phyloP scores from a whole-genome alignment of 2,113 vertebrate species.

The Ctenomys sociabilis region DNA sequence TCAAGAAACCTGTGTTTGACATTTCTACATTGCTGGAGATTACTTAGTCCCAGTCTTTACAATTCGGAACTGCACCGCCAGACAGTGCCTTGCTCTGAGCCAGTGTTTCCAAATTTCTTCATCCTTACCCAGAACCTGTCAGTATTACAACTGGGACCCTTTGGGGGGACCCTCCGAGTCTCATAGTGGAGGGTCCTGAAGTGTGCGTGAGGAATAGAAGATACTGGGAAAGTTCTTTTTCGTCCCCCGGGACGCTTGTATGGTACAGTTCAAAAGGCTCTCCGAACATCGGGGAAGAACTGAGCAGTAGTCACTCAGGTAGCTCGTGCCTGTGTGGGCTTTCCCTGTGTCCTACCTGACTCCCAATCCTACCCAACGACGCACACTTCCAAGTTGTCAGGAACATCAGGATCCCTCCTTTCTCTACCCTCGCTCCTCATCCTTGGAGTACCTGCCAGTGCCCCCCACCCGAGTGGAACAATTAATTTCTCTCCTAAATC shows the following conservation, averaged over 20 bases:
- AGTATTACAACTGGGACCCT: no score
- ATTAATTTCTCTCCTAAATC: neutral
- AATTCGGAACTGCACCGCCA: neutral
- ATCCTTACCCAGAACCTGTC: neutral
- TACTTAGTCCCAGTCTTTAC: neutral
- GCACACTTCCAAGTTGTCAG: neutral
- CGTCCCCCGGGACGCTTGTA: neutral
- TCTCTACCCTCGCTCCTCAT: accelerated
- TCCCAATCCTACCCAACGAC: neutral
- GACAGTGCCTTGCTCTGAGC: neutral
- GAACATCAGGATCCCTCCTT: no score
- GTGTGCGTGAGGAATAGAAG: neutral
- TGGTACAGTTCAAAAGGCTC: neutral
- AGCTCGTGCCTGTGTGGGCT: neutral
- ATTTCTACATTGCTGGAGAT: neutral
- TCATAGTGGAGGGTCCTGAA: neutral
- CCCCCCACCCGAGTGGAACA: neutral
- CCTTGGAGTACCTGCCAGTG: neutral
- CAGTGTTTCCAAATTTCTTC: neutral
- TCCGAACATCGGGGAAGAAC: constrained; percentile 44
- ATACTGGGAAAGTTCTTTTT: neutral
- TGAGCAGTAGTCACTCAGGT: neutral
- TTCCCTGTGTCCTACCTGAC: neutral
- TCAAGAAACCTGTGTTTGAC: neutral
- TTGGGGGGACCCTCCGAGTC: neutral